Evolutionary conservation across 2,888 invertebrate genomes (phyloP).

Genomic region (Amblyteles armatorius): DNA sequence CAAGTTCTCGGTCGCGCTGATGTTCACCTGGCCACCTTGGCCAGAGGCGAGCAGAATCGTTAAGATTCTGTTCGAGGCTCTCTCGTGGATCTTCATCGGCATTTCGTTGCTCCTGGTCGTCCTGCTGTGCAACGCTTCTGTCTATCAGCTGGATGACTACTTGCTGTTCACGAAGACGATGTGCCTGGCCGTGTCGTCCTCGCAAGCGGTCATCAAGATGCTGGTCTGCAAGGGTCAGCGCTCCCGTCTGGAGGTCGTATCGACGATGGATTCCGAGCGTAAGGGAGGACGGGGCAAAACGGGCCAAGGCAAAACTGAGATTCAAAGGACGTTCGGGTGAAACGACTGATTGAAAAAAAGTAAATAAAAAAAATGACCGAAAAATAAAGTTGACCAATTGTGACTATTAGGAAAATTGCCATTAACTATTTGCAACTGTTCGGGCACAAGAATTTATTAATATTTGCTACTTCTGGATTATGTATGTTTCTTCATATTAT

Average conservation of each 20-base stretch:
- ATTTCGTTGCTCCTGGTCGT: conserved; percentile 65
- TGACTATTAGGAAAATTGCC: no score
- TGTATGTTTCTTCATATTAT: no score
- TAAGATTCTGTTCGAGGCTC: conserved; percentile 66
- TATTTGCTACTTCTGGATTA: no score
- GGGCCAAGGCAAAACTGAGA: no score
- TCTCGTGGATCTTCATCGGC: conserved; percentile 70
- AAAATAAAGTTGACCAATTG: no score
- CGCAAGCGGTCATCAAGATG: conserved; percentile 68
- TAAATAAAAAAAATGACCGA: no score
- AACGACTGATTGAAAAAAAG: no score
- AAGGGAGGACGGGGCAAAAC: no score
- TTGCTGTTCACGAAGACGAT: conserved; percentile 72
- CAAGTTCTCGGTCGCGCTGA: conserved; percentile 51
- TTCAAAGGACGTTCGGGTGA: no score
- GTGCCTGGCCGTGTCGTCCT: conserved; percentile 72
- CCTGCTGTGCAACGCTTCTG: conserved; percentile 70
- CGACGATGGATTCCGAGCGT: neutral
- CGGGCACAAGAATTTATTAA: no score
- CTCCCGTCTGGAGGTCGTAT: conserved; percentile 53
- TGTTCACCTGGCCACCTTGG: conserved; percentile 73
- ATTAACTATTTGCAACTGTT: no score
- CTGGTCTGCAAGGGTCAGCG: conserved; percentile 58
- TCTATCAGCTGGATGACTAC: conserved; percentile 68
- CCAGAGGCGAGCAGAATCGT: conserved; percentile 43